Conservation (phyloP, 1,140 invertebrate species). For the Drosophila sp. region DNA sequence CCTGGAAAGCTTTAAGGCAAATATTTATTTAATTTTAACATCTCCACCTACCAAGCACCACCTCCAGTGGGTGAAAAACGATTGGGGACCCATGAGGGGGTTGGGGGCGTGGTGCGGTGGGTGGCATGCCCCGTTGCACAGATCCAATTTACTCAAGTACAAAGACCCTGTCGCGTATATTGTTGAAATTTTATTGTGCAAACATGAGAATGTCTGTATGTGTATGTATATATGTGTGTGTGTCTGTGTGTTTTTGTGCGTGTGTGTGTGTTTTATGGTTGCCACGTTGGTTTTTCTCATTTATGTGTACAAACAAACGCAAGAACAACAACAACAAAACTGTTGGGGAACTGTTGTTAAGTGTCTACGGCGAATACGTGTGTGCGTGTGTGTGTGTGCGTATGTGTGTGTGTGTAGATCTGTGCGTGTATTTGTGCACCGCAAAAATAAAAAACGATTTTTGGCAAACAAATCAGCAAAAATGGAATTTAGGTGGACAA, state of each 20-base stretch:
- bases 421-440: constrained; percentile 45
- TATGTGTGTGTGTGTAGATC: constrained; percentile 15
- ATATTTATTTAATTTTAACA: constrained; percentile 79
- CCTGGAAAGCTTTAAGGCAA: constrained; percentile 59
- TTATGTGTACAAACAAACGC: constrained; percentile 51
- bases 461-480: constrained; percentile 75
- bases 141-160: constrained; percentile 80
- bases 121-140: constrained; percentile 55
- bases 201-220: constrained; percentile 62
- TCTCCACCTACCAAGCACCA: constrained; percentile 1
- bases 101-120: not conserved
- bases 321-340: constrained; percentile 47
- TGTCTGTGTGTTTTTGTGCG: constrained; percentile 22
- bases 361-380: constrained; percentile 51
- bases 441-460: constrained; percentile 76
- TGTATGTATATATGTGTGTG: constrained; percentile 18
- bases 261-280: constrained; percentile 67
- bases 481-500: constrained; percentile 57
- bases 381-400: constrained; percentile 5
- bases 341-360: constrained; percentile 70
- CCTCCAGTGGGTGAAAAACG: not conserved
- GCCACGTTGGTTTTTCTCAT: constrained; percentile 74
- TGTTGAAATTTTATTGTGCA: constrained; percentile 80
- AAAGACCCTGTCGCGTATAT: constrained; percentile 76
- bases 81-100: not conserved